Evolutionary conservation across 1,140 invertebrate species (phyloP), one percentile per base, ranked within the genome.

Genomic region (Neomicropteryx cornuta): DNA sequence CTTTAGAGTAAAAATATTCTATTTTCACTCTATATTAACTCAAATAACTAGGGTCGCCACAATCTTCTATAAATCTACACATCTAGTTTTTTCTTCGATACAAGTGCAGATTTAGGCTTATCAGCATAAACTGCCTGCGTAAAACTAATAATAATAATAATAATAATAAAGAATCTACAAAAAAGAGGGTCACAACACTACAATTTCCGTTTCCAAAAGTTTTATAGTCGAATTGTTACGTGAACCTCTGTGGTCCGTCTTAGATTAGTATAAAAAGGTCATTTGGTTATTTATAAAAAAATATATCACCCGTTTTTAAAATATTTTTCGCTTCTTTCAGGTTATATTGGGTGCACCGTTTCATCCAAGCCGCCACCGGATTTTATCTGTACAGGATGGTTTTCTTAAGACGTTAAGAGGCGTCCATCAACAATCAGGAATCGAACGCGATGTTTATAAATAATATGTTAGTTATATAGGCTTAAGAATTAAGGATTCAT

Each of bases 301-400:
- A 5, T 4, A 5, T 36, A 19, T 5, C 5, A 17, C n/a, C 18
- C 5, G 18, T 17, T 32, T 38, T 31, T 2, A 38, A 29, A 30
- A 37, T 10, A 5, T 10, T 13, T n/a, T 39, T 35, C 44, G 41
- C 17, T 40, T 29, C 44, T 50, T 46, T 32, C 57, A 66, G 65
- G 42, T 53, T 68, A 47, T 61, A 61, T 35, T 63, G 62, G 61
- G 51, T 60, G n/a, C 59, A 68, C 39, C 52, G 47, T 36, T 28
- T 66, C 19, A 50, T 66, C 23, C 63, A 66, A 42, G 52, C 54
- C 2, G 52, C 54, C 2, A 60, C 63, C 4, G 65, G 65, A 14
- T 66, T 62, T 36, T 68, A 61, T 35, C 16, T 64, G 8, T 58
- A 63, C 38, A 52, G 55, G 36, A 39, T 60, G n/a, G n/a, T n/a